Base-by-base conservation (phyloP, 2,888 invertebrate genomes). In the Aleiodes alternator region DNA sequence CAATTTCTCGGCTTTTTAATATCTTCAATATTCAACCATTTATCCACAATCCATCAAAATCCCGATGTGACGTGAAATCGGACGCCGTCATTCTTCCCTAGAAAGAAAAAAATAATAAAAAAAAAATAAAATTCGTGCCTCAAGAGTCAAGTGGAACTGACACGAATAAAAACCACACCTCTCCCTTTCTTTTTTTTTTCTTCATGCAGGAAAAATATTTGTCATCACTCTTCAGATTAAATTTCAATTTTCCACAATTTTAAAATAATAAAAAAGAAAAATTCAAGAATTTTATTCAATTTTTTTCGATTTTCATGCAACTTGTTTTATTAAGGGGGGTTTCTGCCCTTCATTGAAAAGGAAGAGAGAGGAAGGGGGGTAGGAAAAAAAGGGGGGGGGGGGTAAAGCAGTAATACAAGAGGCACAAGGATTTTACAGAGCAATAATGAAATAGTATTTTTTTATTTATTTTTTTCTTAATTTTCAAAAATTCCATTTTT, bases 1-100 rank as follows among this genome's bases (percentile, higher is more conserved):
- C 14, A 16, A 31, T 69, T 31, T 23, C 29, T 61, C 51, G 55
- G 34, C 80, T 84, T 85, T 86, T 87, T 84, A 86, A 85, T 86
- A 85, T 84, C 82, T 83, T 80, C 84, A 84, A 85, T 86, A 85
- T 86, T 84, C 82, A 11, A 70, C 80, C 82, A 83, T 85, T 84
- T 84, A 83, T 82, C 80, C 77, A 71, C 82, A 80, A 86, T 86
- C 86, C 82, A 85, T 86, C 87, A 84, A 81, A 79, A 78, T 76
- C 48, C 55, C n/a, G 29, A 16, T 66, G 64, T 69, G 84, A 82
- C 83, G 81, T 83, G 84, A 82, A 86, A 86, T 80, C 82, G 82
- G 84, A 86, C 78, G 76, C 83, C 75, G 69, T 69, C 66, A 51
- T n/a, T 55, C 71, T 53, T 57, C 69, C 14, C 23, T 14, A 16